These are phyloP conservation scores for Stegana nigrithorax DNA, from an alignment of 2,888 invertebrate species.

Conservation along the genomic window DNA sequence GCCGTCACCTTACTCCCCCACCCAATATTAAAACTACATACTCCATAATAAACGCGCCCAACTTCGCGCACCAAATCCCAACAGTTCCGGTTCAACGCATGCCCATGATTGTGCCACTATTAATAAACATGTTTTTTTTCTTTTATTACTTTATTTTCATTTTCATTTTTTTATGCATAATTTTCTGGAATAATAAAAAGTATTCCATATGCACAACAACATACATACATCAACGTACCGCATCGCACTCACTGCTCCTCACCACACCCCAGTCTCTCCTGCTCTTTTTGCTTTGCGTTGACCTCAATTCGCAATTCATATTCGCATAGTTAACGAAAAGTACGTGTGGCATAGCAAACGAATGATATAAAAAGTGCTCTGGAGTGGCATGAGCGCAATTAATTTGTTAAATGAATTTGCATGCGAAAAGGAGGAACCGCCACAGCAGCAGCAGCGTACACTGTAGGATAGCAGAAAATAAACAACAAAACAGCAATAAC, in stretches of 20 bases:
- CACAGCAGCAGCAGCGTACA: neutral
- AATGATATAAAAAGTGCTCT: neutral
- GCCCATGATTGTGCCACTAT: neutral
- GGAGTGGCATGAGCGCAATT: conserved; percentile 43
- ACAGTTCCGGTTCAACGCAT: conserved; percentile 5
- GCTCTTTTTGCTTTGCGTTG: too few species aligned
- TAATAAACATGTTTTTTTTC: neutral
- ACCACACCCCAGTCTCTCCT: conserved; percentile 43
- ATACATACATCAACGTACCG: too few species aligned
- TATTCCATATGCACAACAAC: too few species aligned
- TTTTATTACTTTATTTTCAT: too few species aligned
- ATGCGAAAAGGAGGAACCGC: conserved; percentile 51
- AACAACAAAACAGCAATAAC: conserved; percentile 5
- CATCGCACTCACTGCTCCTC: too few species aligned
- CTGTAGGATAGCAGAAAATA: neutral
- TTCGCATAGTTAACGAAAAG: conserved; percentile 37
- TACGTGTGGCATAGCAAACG: neutral
- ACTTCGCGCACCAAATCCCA: neutral
- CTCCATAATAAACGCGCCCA: conserved; percentile 19
- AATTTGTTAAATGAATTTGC: conserved; percentile 60
- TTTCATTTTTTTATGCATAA: too few species aligned
- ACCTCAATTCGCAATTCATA: conserved; percentile 40
- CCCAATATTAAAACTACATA: too few species aligned
- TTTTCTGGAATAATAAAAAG: too few species aligned
- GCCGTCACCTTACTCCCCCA: neutral